Evolutionary conservation across 2,888 invertebrate genomes (phyloP), one percentile per base, ranked within the genome.

Genomic region (Melanostoma mellinum): DNA sequence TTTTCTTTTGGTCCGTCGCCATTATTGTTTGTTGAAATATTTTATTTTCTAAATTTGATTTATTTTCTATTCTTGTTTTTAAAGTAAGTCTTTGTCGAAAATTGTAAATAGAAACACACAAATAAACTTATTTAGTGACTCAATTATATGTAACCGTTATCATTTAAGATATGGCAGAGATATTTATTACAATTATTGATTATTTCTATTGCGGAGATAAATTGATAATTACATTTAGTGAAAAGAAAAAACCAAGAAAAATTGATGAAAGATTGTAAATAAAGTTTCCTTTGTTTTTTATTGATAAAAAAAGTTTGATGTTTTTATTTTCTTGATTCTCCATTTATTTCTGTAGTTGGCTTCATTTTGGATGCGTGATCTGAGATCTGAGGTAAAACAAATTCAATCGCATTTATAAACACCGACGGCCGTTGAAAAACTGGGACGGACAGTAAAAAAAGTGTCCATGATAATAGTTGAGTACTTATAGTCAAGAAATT

Each of bases 251-350:
- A 61, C 20, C 38, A 40, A 69, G 38, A 48, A 46, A 56, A 38
- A 36, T 50, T 33, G n/a, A 32, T 20, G 20, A 58, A 73, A 68
- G 44, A 82, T 68, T 82, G 77, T 82, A 82, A 82, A 82, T 82
- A 82, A 82, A 82, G 76, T 68, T 73, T 76, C 60, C 76, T 73
- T 72, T 82, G 72, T 73, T 82, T 82, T 82, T 73, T 77, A 76
- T 72, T 81, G 76, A 76, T 40, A 81, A 67, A 81, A 60, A 71
- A 67, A 72, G 4, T 61, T 33, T 46, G 44, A n/a, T 42, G 9
- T 61, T 48, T 65, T 56, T 10, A 32, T 50, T 33, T 38, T 53
- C 38, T 30, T 0, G 5, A 50, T 63, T 36, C n/a, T 20, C 32
- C 1, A 4, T 42, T n/a, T 10, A 32, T 8, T 42, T 42, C 9